Percentiles rank a stretch among this genome's conserved stretches.
phyloP scores from a whole-genome alignment of 2,113 vertebrate species.

The Rhineura floridana region DNA sequence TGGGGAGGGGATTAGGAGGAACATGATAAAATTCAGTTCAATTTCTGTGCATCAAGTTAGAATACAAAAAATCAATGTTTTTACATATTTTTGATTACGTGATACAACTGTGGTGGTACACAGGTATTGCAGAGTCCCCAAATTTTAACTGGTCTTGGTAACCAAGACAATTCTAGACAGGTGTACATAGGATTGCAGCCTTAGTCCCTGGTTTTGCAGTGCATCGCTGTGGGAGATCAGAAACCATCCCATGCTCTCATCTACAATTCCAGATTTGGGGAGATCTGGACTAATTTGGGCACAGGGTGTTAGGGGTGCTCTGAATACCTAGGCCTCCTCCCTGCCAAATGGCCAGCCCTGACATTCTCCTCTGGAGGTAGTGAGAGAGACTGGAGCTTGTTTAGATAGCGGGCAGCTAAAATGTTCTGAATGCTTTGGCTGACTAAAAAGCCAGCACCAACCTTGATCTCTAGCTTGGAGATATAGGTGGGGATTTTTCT shows the following conservation, averaged over 20 bases:
- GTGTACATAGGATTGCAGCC: not conserved
- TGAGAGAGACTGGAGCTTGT: not conserved
- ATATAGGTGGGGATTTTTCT: not conserved
- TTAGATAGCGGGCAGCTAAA: not conserved
- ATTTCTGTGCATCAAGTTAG: not conserved
- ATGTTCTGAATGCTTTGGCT: not conserved
- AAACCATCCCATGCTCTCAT: not conserved
- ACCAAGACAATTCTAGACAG: not conserved
- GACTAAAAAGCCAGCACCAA: not conserved
- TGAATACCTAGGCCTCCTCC: not conserved
- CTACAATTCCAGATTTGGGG: not conserved
- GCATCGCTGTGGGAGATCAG: not conserved
- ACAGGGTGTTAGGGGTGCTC: not conserved
- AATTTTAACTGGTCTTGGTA: not conserved
- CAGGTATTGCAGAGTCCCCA: not conserved
- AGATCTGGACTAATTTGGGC: not conserved
- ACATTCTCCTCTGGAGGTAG: not conserved
- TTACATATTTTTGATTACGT: not conserved
- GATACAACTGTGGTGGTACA: not conserved
- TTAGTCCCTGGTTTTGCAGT: not conserved
- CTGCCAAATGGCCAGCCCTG: not conserved
- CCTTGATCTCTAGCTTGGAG: not conserved
- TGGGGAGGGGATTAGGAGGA: not conserved
- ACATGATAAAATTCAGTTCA: not conserved
- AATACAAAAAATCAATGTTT: not conserved